Percentiles rank a stretch among this genome's conserved stretches.
phyloP scores from a whole-genome alignment of 1,140 invertebrate species.

The Subanguina moxae region DNA sequence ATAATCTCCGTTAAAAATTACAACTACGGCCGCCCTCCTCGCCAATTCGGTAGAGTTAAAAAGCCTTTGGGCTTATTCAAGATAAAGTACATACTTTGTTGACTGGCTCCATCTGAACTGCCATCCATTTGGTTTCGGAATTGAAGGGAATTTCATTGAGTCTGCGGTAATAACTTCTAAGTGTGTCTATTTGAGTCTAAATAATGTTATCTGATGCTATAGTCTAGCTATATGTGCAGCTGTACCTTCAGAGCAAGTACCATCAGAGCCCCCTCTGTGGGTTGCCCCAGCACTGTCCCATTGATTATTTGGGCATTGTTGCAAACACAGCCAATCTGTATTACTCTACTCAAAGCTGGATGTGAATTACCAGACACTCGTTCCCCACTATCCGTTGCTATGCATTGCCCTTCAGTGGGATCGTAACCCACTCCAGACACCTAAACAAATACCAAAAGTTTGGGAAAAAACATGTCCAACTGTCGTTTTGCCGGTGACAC shows the following conservation, averaged over 20 bases:
- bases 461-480: too few relatives aligned
- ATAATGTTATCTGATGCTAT: constrained; percentile 28
- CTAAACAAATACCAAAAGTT: constrained; percentile 26
- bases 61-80: too few relatives aligned
- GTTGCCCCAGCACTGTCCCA: constrained; percentile 82
- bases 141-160: constrained; percentile 92
- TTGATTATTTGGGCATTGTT: constrained; percentile 86
- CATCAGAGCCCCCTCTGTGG: constrained; percentile 92
- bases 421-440: constrained; percentile 85
- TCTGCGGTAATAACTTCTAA: constrained; percentile 75
- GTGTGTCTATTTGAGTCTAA: constrained; percentile 76
- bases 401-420: constrained; percentile 69
- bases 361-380: constrained; percentile 48
- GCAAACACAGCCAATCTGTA: constrained; percentile 77
- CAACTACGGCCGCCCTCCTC: too few relatives aligned
- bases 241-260: constrained; percentile 80
- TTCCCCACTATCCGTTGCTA: constrained; percentile 23
- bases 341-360: constrained; percentile 56
- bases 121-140: constrained; percentile 97
- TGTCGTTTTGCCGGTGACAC: too few relatives aligned
- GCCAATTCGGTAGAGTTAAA: too few relatives aligned
- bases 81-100: constrained; percentile 67
- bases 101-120: constrained; percentile 82
- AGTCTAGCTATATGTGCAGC: constrained; percentile 8
- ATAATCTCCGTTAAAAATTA: too few relatives aligned